phyloP scores from a whole-genome alignment of 2,113 vertebrate genomes.

The Pollachius pollachius region DNA sequence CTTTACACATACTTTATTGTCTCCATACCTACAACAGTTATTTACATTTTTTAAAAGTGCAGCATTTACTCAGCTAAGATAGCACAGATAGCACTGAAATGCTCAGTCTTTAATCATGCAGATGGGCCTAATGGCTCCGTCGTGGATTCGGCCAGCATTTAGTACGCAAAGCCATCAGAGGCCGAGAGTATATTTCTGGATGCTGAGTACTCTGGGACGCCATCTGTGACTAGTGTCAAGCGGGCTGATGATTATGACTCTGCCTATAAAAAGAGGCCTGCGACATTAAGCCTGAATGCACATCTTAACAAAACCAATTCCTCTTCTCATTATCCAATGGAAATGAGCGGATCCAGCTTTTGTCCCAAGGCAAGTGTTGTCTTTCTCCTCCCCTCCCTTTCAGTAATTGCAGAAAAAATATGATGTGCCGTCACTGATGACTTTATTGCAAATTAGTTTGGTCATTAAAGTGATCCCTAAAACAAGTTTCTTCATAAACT shows the following conservation, averaged over 20 bases:
- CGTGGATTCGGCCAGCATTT: slow-evolving; percentile 40
- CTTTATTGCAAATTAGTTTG: neutral
- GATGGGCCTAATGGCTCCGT: slow-evolving; percentile 55
- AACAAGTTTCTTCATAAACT: neutral
- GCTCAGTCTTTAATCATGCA: slow-evolving; percentile 37
- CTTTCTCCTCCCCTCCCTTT: neutral
- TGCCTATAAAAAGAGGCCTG: slow-evolving; percentile 31
- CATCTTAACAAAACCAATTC: slow-evolving; percentile 32
- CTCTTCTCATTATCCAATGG: slow-evolving; percentile 35
- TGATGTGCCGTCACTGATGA: neutral
- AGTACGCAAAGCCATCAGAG: slow-evolving; percentile 4
- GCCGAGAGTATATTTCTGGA: slow-evolving; percentile 37
- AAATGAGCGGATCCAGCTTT: slow-evolving; percentile 24
- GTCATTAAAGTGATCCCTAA: neutral
- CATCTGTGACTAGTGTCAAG: slow-evolving; percentile 42
- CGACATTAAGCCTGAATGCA: slow-evolving; percentile 37
- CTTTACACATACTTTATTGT: neutral
- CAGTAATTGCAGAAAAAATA: neutral
- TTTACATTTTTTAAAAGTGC: slow-evolving; percentile 17
- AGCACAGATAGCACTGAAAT: neutral
- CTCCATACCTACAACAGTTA: neutral
- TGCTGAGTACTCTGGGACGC: slow-evolving; percentile 35
- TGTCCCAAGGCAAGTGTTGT: slow-evolving; percentile 11
- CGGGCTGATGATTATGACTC: slow-evolving; percentile 46
- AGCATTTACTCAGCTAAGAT: slow-evolving; percentile 33